Evolutionary conservation across 2,113 vertebrate genomes (phyloP).

Genomic region (Copsychus sechellarum): DNA sequence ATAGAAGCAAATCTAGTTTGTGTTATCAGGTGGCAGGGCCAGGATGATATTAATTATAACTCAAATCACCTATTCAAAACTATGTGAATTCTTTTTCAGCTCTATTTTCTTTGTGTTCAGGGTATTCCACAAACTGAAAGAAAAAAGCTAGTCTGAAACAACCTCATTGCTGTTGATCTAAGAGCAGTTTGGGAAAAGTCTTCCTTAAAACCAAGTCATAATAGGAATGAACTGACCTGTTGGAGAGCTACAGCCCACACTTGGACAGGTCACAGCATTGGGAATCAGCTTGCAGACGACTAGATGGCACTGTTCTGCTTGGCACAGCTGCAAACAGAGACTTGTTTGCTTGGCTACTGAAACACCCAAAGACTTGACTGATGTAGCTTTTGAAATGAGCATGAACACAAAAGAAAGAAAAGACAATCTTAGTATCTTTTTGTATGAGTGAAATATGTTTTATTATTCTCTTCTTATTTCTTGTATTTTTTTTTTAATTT

Average conservation of each 20-base stretch:
- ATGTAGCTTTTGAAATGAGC: background rate
- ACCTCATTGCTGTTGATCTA: background rate
- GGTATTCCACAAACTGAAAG: background rate
- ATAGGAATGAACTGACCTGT: background rate
- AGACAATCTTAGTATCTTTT: background rate
- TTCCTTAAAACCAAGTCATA: background rate
- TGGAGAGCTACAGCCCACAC: background rate
- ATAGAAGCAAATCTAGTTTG: background rate
- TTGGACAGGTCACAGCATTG: background rate
- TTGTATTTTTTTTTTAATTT: too few relatives aligned
- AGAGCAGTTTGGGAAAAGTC: background rate
- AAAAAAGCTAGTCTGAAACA: background rate
- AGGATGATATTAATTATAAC: background rate
- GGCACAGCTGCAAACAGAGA: background rate
- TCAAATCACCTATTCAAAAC: background rate
- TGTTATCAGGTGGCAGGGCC: background rate
- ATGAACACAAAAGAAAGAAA: background rate
- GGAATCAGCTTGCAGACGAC: background rate
- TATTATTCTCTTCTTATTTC: background rate
- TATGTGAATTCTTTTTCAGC: background rate
- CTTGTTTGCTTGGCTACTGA: background rate
- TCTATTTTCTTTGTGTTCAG: background rate
- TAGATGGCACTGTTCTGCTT: constrained; percentile 17
- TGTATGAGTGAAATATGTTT: fast-evolving
- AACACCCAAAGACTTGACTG: background rate